Conservation (phyloP, 2,888 invertebrate species). For the Strigamia transsilvanica region DNA sequence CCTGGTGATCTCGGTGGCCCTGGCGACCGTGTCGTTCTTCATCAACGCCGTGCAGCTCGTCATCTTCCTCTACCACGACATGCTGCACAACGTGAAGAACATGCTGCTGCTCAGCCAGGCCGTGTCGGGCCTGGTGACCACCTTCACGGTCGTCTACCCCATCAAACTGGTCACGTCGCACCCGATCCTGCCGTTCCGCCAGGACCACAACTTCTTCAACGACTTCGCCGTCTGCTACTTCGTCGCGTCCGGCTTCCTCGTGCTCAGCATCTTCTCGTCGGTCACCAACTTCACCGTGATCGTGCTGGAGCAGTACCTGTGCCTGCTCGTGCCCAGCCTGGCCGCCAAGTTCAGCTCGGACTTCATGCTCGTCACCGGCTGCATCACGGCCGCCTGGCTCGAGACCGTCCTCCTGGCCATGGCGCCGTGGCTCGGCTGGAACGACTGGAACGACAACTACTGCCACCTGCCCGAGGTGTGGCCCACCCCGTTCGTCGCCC, state of each 20-base stretch:
- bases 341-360: slow-evolving; percentile 52
- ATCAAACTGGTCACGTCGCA: slow-evolving; percentile 56
- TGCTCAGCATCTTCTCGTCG: slow-evolving; percentile 56
- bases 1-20: slow-evolving; percentile 58
- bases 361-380: slow-evolving; percentile 65
- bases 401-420: slow-evolving; percentile 55
- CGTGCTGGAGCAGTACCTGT: slow-evolving; percentile 56
- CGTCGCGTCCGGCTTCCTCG: slow-evolving; percentile 55
- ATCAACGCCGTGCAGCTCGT: slow-evolving; percentile 56
- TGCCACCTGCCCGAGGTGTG: slow-evolving; percentile 56
- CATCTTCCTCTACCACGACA: slow-evolving; percentile 55
- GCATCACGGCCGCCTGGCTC: slow-evolving; percentile 62
- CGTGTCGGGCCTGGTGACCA: slow-evolving; percentile 56
- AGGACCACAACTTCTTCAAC: slow-evolving; percentile 56
- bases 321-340: slow-evolving; percentile 53
- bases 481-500: slow-evolving; percentile 54
- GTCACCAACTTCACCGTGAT: slow-evolving; percentile 56
- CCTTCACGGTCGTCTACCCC: slow-evolving; percentile 57
- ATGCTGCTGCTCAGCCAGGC: slow-evolving; percentile 55
- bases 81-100: slow-evolving; percentile 55
- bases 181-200: slow-evolving; percentile 51
- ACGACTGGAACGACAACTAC: slow-evolving; percentile 54
- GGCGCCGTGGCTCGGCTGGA: slow-evolving; percentile 56
- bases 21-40: slow-evolving; percentile 59
- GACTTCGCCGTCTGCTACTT: slow-evolving; percentile 56